Percentiles rank a stretch among this genome's conserved stretches.
Conservation (phyloP, 2,113 vertebrate genomes). For the Trinectes maculatus region DNA sequence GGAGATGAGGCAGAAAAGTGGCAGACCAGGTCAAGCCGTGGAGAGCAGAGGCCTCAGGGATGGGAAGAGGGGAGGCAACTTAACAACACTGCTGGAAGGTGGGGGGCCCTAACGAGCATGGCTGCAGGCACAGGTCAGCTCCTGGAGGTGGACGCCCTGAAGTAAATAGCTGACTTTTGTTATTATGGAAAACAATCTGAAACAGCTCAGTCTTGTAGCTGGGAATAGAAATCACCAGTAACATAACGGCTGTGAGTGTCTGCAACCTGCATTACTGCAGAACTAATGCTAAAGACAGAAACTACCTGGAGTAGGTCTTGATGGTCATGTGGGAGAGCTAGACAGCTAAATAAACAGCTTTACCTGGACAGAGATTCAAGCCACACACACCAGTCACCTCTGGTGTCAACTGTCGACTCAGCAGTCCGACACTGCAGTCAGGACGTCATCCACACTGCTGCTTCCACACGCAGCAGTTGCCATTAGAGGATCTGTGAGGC, state of each 20-base stretch:
- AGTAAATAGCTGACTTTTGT: background rate
- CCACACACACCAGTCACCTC: no score
- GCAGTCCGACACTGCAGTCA: no score
- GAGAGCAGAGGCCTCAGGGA: constrained; percentile 24
- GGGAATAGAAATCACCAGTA: background rate
- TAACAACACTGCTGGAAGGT: constrained; percentile 27
- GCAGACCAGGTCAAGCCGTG: constrained; percentile 26
- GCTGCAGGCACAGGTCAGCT: constrained; percentile 29
- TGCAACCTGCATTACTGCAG: no score
- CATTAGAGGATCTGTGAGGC: background rate
- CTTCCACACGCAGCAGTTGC: background rate
- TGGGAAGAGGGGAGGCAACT: constrained; percentile 2
- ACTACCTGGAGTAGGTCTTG: no score
- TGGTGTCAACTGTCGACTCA: no score
- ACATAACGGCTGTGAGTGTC: no score
- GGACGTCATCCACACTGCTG: background rate
- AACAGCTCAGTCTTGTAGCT: background rate
- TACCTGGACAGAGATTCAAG: no score
- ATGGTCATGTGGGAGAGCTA: no score
- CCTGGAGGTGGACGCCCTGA: constrained; percentile 8
- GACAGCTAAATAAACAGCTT: background rate
- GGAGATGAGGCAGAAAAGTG: constrained; percentile 61
- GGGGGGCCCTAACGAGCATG: constrained; percentile 23
- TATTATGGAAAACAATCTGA: background rate
- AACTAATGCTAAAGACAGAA: no score